phyloP scores from a whole-genome alignment of 2,113 vertebrate genomes.

The Chauna torquata region DNA sequence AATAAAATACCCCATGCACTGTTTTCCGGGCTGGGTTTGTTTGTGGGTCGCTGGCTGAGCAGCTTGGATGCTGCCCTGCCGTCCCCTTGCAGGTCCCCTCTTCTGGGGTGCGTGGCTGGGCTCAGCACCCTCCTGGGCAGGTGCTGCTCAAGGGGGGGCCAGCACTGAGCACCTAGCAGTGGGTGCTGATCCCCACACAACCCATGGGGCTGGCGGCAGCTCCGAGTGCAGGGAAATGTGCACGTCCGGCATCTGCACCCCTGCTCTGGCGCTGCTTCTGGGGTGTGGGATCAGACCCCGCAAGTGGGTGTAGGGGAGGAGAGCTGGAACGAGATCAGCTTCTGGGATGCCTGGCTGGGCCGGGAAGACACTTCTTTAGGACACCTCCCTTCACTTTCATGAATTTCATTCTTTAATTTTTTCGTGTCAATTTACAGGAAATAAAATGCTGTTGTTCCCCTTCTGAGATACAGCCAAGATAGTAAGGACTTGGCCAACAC shows the following conservation, averaged over 20 bases:
- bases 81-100: too few species aligned
- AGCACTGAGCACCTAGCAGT: too few species aligned
- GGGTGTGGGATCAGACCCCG: too few species aligned
- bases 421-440: rapidly evolving
- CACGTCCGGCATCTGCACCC: background rate
- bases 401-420: rapidly evolving
- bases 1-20: slow-evolving; percentile 1
- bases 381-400: rapidly evolving
- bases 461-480: background rate
- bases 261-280: background rate
- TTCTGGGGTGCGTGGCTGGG: background rate
- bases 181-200: too few species aligned
- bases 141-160: background rate
- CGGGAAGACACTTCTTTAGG: too few species aligned
- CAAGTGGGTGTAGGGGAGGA: too few species aligned
- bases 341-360: too few species aligned
- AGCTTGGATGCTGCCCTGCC: rapidly evolving
- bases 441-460: rapidly evolving
- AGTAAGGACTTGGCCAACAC: rapidly evolving
- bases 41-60: too few species aligned
- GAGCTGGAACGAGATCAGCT: too few species aligned
- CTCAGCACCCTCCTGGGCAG: background rate
- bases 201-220: background rate
- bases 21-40: background rate
- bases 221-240: rapidly evolving